phyloP scores from a whole-genome alignment of 2,113 vertebrate genomes.

The Ptychochromis oligacanthus region DNA sequence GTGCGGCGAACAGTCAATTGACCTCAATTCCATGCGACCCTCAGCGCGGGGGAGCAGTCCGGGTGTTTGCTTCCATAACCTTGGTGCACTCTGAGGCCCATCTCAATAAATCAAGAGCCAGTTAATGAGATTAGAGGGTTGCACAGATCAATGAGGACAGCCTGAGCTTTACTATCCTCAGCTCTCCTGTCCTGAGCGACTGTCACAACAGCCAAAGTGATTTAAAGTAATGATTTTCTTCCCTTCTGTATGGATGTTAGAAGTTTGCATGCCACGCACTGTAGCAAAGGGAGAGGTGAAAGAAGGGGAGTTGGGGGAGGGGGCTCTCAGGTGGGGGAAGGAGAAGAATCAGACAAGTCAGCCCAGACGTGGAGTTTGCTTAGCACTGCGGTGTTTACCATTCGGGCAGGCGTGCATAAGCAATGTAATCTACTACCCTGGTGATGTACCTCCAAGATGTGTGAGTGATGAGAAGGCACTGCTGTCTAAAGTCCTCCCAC shows the following conservation, averaged over 20 bases:
- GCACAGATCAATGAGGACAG: conserved; percentile 71
- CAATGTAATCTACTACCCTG: conserved; percentile 54
- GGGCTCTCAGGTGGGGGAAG: not conserved
- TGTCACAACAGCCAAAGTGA: conserved; percentile 63
- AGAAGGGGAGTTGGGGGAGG: not conserved
- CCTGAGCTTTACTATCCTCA: conserved; percentile 54
- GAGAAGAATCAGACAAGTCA: conserved; percentile 20
- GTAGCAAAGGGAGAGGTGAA: conserved; percentile 3
- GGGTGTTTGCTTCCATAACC: conserved; percentile 69
- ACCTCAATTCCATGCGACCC: conserved; percentile 72
- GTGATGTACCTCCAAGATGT: conserved; percentile 48
- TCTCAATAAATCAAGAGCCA: conserved; percentile 77
- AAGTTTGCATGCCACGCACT: conserved; percentile 43
- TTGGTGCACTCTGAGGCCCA: conserved; percentile 59
- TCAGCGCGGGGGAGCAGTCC: conserved; percentile 8
- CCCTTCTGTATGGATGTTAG: conserved; percentile 28
- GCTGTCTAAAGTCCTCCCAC: conserved; percentile 19
- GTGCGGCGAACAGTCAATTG: conserved; percentile 70
- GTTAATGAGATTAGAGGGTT: conserved; percentile 80
- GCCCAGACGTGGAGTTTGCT: conserved; percentile 42
- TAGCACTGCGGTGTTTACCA: conserved; percentile 47
- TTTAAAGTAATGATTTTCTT: conserved; percentile 71
- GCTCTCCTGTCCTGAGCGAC: conserved; percentile 48
- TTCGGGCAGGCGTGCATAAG: conserved; percentile 54
- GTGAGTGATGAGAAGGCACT: conserved; percentile 34